phyloP scores from a whole-genome alignment of 2,888 invertebrate genomes.

The Camponotus fellah region DNA sequence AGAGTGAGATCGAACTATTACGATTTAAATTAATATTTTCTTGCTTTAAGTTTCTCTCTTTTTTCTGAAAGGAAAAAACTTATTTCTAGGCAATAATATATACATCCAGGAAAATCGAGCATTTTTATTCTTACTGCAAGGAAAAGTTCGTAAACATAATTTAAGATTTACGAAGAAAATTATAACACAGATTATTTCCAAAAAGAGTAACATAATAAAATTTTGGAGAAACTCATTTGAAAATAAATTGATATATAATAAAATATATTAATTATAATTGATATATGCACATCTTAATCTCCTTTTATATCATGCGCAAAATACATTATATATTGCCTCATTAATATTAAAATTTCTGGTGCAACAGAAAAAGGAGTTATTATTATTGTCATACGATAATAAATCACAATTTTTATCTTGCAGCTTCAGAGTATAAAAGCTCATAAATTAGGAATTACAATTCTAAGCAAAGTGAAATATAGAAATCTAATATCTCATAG shows the following conservation, averaged over 20 bases:
- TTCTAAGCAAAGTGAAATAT: slow-evolving; percentile 13
- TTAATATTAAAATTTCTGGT: neutral
- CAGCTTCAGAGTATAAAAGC: neutral
- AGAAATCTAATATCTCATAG: neutral
- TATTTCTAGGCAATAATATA: neutral
- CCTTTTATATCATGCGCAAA: neutral
- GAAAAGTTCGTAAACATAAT: neutral
- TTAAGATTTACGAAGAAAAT: neutral
- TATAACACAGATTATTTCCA: neutral
- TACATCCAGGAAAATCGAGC: neutral
- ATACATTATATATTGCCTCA: neutral
- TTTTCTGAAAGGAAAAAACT: neutral
- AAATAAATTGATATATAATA: neutral
- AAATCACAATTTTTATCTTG: slow-evolving; percentile 5
- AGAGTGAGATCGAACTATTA: slow-evolving; percentile 15
- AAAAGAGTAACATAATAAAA: neutral
- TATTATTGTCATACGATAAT: neutral
- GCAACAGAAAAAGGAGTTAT: neutral
- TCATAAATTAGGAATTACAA: slow-evolving; percentile 10
- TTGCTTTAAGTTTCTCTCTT: neutral
- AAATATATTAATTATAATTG: neutral
- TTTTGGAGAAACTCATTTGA: neutral
- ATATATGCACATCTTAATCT: slow-evolving; percentile 5
- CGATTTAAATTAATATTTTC: slow-evolving; percentile 4
- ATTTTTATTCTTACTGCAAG: neutral